phyloP scores from a whole-genome alignment of 2,797 vertebrate genomes.

The Mastacembelus armatus region DNA sequence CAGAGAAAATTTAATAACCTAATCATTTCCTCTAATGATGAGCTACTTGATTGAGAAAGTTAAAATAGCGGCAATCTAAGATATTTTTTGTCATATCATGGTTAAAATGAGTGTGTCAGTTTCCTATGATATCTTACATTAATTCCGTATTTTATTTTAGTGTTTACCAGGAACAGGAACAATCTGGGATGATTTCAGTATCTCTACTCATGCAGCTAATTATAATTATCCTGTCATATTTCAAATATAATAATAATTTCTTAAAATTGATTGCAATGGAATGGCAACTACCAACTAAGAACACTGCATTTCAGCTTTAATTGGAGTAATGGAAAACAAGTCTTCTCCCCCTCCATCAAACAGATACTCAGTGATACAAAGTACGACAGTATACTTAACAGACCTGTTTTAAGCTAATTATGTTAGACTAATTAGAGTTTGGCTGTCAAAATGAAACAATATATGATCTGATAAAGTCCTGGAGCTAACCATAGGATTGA shows the following conservation, averaged over 20 bases:
- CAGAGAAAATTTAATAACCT: constrained; percentile 77
- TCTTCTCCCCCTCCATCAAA: constrained; percentile 19
- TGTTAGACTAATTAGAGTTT: constrained; percentile 66
- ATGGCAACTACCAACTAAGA: constrained; percentile 22
- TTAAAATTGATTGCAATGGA: constrained; percentile 32
- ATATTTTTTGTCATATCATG: background rate
- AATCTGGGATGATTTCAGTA: constrained; percentile 25
- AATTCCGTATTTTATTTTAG: constrained; percentile 15
- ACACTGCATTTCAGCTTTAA: constrained; percentile 37
- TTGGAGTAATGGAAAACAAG: constrained; percentile 29
- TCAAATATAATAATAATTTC: constrained; percentile 33
- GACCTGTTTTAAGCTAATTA: constrained; percentile 72
- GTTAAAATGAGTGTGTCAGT: constrained; percentile 32
- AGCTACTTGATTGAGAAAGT: constrained; percentile 65
- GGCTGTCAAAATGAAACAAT: constrained; percentile 66
- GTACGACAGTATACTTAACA: constrained; percentile 57
- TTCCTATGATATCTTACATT: constrained; percentile 21
- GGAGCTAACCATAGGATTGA: constrained; percentile 15
- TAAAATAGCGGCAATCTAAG: constrained; percentile 38
- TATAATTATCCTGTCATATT: constrained; percentile 27
- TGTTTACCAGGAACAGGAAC: constrained; percentile 1
- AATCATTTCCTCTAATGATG: constrained; percentile 69
- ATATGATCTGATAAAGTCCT: constrained; percentile 51
- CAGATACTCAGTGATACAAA: constrained; percentile 49
- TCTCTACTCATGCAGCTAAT: constrained; percentile 9